Conservation (phyloP, 2,113 vertebrate species). For the Dicaeum eximium region DNA sequence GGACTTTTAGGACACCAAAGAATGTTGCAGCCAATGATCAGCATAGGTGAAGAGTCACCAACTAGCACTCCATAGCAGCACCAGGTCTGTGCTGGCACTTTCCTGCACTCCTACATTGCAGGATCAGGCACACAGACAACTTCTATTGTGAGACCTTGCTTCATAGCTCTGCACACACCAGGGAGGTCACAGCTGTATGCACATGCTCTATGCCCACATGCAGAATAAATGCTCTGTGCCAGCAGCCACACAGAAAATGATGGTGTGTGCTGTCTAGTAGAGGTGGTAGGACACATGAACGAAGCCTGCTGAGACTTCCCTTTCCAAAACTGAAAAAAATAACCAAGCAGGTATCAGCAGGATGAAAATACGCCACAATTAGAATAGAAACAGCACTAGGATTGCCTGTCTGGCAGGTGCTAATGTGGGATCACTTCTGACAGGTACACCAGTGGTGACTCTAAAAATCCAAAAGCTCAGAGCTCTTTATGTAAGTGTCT, state of each 20-base stretch:
- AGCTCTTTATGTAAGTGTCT: not conserved
- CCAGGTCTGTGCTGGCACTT: not conserved
- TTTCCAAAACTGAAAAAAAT: not conserved
- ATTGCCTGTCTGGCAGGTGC: not conserved
- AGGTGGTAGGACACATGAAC: not conserved
- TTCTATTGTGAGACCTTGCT: not conserved
- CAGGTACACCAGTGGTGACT: not conserved
- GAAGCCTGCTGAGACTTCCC: not conserved
- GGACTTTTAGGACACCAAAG: not conserved
- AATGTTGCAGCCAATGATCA: not conserved
- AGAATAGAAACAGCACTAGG: not conserved
- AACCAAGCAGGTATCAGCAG: not conserved
- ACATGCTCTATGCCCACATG: not conserved
- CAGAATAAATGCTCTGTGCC: not conserved
- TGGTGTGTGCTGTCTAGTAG: not conserved
- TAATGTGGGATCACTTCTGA: not conserved
- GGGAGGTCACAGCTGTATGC: not conserved
- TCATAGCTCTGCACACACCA: rapidly evolving
- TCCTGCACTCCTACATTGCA: not conserved
- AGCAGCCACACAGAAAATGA: not conserved
- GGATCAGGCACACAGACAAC: not conserved
- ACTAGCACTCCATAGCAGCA: rapidly evolving
- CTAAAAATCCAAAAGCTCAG: not conserved
- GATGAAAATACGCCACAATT: not conserved
- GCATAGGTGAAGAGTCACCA: not conserved